phyloP scores from a whole-genome alignment of 2,113 vertebrate genomes.

The Meles meles region DNA sequence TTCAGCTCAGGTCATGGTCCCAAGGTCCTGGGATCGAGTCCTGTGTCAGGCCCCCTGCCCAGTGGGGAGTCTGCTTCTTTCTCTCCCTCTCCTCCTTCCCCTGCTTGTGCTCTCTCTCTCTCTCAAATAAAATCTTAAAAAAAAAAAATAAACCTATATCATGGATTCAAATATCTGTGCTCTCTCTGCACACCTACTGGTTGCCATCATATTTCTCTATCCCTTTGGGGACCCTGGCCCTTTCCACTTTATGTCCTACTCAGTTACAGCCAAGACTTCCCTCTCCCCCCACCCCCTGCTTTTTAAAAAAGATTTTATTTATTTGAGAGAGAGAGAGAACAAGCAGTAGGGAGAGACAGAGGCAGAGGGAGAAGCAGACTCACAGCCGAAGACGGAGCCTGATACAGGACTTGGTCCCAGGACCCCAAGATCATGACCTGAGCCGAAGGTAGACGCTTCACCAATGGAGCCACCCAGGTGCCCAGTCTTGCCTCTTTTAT shows the following conservation, averaged over 20 bases:
- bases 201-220: neutral
- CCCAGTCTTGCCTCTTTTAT: neutral
- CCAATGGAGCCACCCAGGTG: neutral
- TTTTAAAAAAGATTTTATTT: too few relatives aligned
- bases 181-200: neutral
- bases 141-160: neutral
- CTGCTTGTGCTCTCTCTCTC: neutral
- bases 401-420: too few relatives aligned
- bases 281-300: fast-evolving
- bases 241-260: neutral
- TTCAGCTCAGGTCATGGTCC: neutral
- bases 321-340: too few relatives aligned
- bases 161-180: neutral
- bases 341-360: too few relatives aligned
- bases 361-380: too few relatives aligned
- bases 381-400: too few relatives aligned
- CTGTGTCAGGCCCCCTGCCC: neutral
- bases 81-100: too few relatives aligned
- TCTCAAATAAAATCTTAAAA: neutral
- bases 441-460: too few relatives aligned
- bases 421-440: too few relatives aligned
- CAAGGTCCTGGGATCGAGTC: neutral
- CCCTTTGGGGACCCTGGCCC: neutral
- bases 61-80: neutral
- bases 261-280: neutral